phyloP scores from a whole-genome alignment of 2,888 invertebrate genomes.

The Thysanoteuthis rhombus region DNA sequence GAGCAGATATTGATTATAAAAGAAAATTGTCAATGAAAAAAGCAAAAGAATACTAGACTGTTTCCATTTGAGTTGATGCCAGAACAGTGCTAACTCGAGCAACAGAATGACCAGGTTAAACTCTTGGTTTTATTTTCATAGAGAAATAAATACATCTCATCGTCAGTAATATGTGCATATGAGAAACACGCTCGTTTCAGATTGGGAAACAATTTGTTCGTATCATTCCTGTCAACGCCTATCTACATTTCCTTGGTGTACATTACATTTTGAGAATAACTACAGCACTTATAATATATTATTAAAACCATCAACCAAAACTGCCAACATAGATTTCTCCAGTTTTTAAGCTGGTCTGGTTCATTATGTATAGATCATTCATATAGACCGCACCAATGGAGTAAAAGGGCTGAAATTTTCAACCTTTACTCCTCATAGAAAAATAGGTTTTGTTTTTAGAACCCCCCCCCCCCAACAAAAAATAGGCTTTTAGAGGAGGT shows the following conservation, averaged over 20 bases:
- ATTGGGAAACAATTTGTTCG: not conserved
- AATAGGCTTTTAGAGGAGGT: too few species aligned
- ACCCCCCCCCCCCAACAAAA: too few species aligned
- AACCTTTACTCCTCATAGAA: too few species aligned
- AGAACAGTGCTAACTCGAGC: not conserved
- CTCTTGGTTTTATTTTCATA: not conserved
- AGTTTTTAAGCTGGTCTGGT: too few species aligned
- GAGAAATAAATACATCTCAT: not conserved
- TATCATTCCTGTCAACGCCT: not conserved
- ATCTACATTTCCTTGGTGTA: not conserved
- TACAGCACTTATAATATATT: not conserved
- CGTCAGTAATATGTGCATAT: not conserved
- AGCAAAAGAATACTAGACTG: not conserved
- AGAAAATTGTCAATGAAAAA: not conserved
- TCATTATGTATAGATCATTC: too few species aligned
- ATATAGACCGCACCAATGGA: too few species aligned
- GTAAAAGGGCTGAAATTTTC: too few species aligned
- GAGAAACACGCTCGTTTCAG: not conserved
- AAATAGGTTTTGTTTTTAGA: too few species aligned
- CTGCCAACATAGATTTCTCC: too few species aligned
- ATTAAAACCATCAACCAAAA: too few species aligned
- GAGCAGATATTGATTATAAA: too few species aligned
- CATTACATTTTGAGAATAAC: not conserved
- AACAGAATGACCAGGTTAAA: not conserved
- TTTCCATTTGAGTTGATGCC: not conserved